These are phyloP conservation scores for Phaethon lepturus DNA, from an alignment of 2,113 vertebrate genomes.

Conservation along the genomic window DNA sequence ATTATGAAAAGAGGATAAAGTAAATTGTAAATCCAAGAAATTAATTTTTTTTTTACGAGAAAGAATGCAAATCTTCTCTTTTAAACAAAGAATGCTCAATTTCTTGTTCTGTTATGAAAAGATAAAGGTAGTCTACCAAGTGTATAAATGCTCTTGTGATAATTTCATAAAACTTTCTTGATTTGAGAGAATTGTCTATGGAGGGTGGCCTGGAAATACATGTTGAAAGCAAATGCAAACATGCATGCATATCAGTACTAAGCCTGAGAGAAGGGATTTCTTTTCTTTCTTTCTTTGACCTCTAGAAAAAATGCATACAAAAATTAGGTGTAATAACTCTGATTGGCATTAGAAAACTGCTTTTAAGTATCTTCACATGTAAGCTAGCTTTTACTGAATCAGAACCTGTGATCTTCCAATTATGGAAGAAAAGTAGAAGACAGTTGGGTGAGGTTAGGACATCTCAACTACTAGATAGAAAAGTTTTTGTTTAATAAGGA, in stretches of 20 bases:
- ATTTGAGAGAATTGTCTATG: not conserved
- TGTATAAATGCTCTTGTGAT: not conserved
- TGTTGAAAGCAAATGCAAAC: not conserved
- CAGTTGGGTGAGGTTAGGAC: not conserved
- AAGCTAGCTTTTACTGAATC: not conserved
- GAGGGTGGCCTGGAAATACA: not conserved
- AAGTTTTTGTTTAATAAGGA: not conserved
- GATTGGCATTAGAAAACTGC: not conserved
- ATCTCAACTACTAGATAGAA: not conserved
- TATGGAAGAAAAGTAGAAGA: not conserved
- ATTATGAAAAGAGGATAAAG: not conserved
- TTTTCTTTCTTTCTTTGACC: not conserved
- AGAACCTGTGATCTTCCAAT: not conserved
- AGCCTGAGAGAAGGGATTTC: not conserved
- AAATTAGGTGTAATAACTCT: not conserved
- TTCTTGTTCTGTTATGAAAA: not conserved
- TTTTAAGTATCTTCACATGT: not conserved
- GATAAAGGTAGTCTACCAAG: not conserved
- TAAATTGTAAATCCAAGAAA: not conserved
- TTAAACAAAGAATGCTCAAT: not conserved
- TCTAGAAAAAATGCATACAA: not conserved
- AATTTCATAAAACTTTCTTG: not conserved
- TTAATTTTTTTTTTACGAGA: not conserved
- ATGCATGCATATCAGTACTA: not conserved
- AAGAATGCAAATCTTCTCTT: not conserved